phyloP scores from a whole-genome alignment of 1,140 invertebrate genomes.

The Acromyrmex echinatior region DNA sequence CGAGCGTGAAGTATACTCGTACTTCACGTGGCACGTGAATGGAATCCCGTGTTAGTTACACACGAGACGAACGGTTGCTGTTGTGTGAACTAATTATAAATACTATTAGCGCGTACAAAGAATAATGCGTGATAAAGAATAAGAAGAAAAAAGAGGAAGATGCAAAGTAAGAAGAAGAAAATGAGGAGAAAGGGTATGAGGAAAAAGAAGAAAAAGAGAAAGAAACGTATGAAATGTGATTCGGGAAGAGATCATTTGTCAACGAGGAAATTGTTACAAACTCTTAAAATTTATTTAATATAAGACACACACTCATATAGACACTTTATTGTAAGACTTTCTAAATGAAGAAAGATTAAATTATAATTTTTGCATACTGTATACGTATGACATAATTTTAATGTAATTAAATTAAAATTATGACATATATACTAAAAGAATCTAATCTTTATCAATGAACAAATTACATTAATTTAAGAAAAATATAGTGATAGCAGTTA shows the following conservation, averaged over 20 bases:
- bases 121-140: background rate
- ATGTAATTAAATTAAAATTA: background rate
- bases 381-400: background rate
- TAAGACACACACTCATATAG: background rate
- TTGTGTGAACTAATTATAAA: background rate
- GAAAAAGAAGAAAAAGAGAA: background rate
- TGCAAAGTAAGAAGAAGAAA: background rate
- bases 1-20: slow-evolving; percentile 32
- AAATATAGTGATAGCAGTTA: too few relatives aligned
- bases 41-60: slow-evolving; percentile 17
- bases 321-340: background rate
- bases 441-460: background rate
- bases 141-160: background rate
- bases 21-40: slow-evolving; percentile 20
- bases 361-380: too few relatives aligned
- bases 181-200: background rate
- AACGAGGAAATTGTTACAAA: background rate
- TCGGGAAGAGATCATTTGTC: background rate
- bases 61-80: background rate
- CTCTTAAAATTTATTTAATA: slow-evolving; percentile 6
- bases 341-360: background rate
- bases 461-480: background rate
- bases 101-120: background rate
- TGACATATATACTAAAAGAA: too few relatives aligned
- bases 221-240: background rate